Conservation (phyloP, 2,888 invertebrate genomes). For the Dascillus cervinus region DNA sequence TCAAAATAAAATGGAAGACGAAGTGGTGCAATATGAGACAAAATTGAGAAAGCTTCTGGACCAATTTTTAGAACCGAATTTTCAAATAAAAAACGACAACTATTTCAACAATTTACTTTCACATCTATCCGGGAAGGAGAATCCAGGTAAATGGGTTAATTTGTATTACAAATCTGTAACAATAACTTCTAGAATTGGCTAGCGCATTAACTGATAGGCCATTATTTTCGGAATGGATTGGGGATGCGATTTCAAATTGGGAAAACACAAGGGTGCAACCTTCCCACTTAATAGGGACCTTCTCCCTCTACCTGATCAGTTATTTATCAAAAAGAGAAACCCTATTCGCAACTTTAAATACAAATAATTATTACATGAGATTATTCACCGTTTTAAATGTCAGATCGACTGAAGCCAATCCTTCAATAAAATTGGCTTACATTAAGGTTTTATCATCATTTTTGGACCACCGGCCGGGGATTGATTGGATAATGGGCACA, state of each 20-base stretch:
- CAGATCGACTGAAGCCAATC: slow-evolving; percentile 39
- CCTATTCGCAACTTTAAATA: slow-evolving; percentile 50
- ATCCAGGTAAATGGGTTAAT: slow-evolving; percentile 40
- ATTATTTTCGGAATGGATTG: slow-evolving; percentile 42
- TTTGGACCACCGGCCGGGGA: slow-evolving; percentile 54
- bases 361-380: slow-evolving; percentile 39
- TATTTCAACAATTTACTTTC: slow-evolving; percentile 58
- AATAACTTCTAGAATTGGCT: slow-evolving; percentile 31
- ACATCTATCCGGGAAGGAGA: slow-evolving; percentile 48
- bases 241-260: slow-evolving; percentile 39
- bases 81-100: slow-evolving; percentile 52
- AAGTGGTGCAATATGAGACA: slow-evolving; percentile 35
- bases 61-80: slow-evolving; percentile 51
- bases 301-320: slow-evolving; percentile 57
- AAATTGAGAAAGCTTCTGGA: slow-evolving; percentile 52
- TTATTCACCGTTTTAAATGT: slow-evolving; percentile 34
- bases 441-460: slow-evolving; percentile 55
- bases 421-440: slow-evolving; percentile 60
- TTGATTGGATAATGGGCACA: slow-evolving; percentile 55
- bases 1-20: slow-evolving; percentile 23
- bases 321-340: slow-evolving; percentile 51
- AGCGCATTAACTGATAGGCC: slow-evolving; percentile 33
- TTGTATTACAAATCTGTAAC: slow-evolving; percentile 1
- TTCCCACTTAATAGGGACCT: slow-evolving; percentile 48
- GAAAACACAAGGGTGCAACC: slow-evolving; percentile 33